Evolutionary conservation across 2,888 invertebrate species (phyloP), one percentile per base, ranked within the genome.

Genomic region (Limnephilus auricula): DNA sequence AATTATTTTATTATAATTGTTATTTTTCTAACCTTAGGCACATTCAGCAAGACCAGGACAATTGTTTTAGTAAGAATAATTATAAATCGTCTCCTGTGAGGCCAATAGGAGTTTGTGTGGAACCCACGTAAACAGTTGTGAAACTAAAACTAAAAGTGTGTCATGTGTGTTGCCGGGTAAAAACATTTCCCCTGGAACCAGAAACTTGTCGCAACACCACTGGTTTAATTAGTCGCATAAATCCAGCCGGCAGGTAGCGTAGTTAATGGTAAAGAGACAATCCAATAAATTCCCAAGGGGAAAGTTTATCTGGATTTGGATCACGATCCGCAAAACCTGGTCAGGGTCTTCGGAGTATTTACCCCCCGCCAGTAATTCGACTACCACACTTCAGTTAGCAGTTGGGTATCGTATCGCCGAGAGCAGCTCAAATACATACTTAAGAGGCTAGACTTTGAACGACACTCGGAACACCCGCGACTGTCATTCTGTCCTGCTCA

Each of bases 241-340:
- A 65, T 65, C 15, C 50, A 50, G 50, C 18, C 18, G 18, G 50
- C 50, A 65, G 50, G 50, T 65, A 45, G 15, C 45, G 15, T 45
- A 65, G 15, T 5, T 65, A 65, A 65, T 65, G 82, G 34, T 18
- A 82, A 82, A 82, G 82, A 31, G 82, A 82, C 82, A 82, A 65
- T 65, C 18, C 50, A 5, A 82, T 82, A 82, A 82, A 82, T 82
- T 13, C 18, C 15, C 82, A 82, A 82, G 34, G 34, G 82, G 82
- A 34, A 82, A 82, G 34, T 31, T 82, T 82, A 32, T 32, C 82
- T 82, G 31, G 82, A 82, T 82, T 82, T 34, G 12, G 32, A 82
- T 31, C 82, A 82, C 82, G 82, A 32, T 30, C 34, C 34, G 82
- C 32, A 31, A n/a, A 34, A 82, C 82, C 82, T 18, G 82, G 6